These are phyloP conservation scores for Pseudomyrmex gracilis DNA, from an alignment of 1,140 invertebrate genomes.

Conservation along the genomic window DNA sequence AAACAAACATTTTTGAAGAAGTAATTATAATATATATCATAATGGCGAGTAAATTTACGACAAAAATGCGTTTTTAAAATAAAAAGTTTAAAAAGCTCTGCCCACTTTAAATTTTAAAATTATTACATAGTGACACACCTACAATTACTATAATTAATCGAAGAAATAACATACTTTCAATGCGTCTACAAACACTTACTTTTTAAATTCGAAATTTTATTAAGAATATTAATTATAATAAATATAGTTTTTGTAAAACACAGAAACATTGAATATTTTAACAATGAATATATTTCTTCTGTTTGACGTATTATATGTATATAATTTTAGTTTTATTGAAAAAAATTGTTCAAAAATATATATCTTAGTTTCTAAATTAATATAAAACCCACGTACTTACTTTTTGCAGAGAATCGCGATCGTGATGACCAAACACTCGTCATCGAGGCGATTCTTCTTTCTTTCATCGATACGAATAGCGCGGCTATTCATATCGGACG, in stretches of 20 bases:
- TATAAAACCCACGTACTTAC: slow-evolving; percentile 41
- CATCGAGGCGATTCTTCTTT: too few relatives aligned
- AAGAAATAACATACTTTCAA: neutral
- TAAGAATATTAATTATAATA: slow-evolving; percentile 13
- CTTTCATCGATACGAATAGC: too few relatives aligned
- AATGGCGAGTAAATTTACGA: neutral
- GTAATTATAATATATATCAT: neutral
- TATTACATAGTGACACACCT: neutral
- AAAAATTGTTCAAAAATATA: slow-evolving; percentile 15
- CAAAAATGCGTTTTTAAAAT: neutral
- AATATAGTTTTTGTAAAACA: slow-evolving; percentile 23
- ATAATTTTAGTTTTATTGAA: slow-evolving; percentile 13
- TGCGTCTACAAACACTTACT: slow-evolving; percentile 9
- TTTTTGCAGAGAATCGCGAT: neutral
- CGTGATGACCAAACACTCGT: too few relatives aligned
- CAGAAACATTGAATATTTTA: slow-evolving; percentile 42
- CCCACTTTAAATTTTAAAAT: too few relatives aligned
- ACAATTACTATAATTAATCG: slow-evolving; percentile 24
- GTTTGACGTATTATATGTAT: slow-evolving; percentile 19
- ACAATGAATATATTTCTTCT: slow-evolving; percentile 18
- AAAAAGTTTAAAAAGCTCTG: neutral
- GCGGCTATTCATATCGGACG: too few relatives aligned
- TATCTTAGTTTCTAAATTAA: neutral
- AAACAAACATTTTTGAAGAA: slow-evolving; percentile 13
- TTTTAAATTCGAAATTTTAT: slow-evolving; percentile 13